Evolutionary conservation across 2,797 vertebrate species (phyloP).

Genomic region (Smutsia temminckii): DNA sequence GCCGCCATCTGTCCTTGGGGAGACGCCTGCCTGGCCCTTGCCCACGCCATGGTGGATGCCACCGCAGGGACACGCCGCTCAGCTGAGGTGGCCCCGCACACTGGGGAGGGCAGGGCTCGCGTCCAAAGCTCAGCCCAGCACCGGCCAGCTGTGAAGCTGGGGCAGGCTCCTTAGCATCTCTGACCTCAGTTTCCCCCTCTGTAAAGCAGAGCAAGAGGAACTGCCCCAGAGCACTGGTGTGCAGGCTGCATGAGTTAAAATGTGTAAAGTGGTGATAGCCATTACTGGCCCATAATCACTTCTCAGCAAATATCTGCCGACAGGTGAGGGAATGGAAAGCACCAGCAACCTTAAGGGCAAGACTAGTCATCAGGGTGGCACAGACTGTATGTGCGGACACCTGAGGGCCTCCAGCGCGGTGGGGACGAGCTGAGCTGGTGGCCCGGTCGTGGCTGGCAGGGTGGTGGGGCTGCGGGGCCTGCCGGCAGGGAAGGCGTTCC

Average conservation of each 20-base stretch:
- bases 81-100: background rate
- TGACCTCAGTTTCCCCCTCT: background rate
- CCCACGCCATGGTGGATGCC: accelerated
- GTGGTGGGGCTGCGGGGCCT: no score
- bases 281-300: accelerated
- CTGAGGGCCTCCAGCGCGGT: background rate
- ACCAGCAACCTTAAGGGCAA: background rate
- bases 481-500: background rate
- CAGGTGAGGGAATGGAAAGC: background rate
- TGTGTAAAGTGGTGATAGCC: accelerated
- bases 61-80: background rate
- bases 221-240: accelerated
- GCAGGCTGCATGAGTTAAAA: accelerated
- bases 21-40: background rate
- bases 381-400: background rate
- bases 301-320: accelerated
- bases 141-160: accelerated
- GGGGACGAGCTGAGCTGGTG: background rate
- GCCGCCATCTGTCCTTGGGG: background rate
- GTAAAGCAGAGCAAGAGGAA: no score
- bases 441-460: background rate
- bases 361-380: accelerated
- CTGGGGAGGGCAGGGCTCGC: background rate
- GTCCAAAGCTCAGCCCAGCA: no score
- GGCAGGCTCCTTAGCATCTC: background rate